These are phyloP conservation scores for Holothuria glaberrima DNA, from an alignment of 35 echinoderm and acorn worm genomes.

Conservation along the genomic window DNA sequence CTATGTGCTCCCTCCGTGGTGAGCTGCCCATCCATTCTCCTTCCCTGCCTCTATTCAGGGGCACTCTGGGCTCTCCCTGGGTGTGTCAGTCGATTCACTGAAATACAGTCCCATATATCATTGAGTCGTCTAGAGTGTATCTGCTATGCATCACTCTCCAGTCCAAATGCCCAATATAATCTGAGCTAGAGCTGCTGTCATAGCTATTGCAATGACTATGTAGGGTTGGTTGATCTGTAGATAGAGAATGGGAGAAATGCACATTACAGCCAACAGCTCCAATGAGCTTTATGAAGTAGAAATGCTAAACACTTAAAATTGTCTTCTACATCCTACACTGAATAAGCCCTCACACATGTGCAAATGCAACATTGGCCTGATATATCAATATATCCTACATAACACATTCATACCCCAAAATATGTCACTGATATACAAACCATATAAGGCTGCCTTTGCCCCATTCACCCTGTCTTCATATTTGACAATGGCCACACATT, in stretches of 20 bases:
- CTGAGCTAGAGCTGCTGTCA: slow-evolving; percentile 20
- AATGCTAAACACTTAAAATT: not conserved
- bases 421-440: not conserved
- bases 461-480: not conserved
- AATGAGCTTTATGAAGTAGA: not conserved
- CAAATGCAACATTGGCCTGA: too few relatives aligned
- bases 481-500: not conserved
- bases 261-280: not conserved
- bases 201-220: slow-evolving; percentile 30
- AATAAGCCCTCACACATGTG: too few relatives aligned
- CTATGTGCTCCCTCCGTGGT: too few relatives aligned
- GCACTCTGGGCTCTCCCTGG: too few relatives aligned
- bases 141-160: slow-evolving; percentile 2
- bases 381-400: not conserved
- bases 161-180: slow-evolving; percentile 29
- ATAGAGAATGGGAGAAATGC: not conserved
- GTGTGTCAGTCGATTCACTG: too few relatives aligned
- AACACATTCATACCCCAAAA: not conserved
- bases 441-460: too few relatives aligned
- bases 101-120: not conserved
- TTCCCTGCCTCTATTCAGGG: too few relatives aligned
- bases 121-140: not conserved
- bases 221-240: slow-evolving; percentile 12
- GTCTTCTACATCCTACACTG: not conserved
- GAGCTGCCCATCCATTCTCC: too few relatives aligned